Evolutionary conservation across 2,888 invertebrate species (phyloP), one percentile per base, ranked within the genome.

Genomic region (Drosophila siamana): DNA sequence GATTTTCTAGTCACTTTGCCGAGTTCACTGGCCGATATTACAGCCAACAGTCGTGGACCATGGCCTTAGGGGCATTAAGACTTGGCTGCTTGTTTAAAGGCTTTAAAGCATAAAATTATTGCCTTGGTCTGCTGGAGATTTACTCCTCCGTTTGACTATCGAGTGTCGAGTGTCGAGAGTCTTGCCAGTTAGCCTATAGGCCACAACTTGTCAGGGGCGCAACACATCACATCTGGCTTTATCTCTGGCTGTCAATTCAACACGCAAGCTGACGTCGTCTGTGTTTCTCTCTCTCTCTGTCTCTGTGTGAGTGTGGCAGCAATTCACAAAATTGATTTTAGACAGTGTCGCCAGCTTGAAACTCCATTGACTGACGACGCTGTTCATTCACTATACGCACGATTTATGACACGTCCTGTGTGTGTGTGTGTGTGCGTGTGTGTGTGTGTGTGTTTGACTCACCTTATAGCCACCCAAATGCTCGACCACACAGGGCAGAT

Each of bases 401-500:
- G 75, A 85, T 85, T 82, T 85, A 74, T 82, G 74, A 59, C 55
- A 67, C 26, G 50, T 30, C 40, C 44, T 9, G 6, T 26, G 26
- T 26, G 1, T 26, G 1, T 26, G 6, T 26, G 26, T 26, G 6
- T 26, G 1, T 26, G 1, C 6, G 6, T 26, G 26, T 26, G 6
- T 7, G 26, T 26, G 6, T 26, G 26, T 26, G 6, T 6, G 6
- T 11, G 11, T 44, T 22, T 3, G 22, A 76, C 92, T 93, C 93
- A 97, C 97, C 95, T 97, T 97, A 90, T 97, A 97, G 65, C 95
- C 95, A 82, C 97, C 97, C 86, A 98, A 95, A 91, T 97, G 97
- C 90, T 97, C 96, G 67, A 98, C 97, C 74, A 97, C 97, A 91
- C 98, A 98, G 13, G 97, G 97, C 82, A 98, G 93, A 91, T 96